phyloP scores from a whole-genome alignment of 2,888 invertebrate genomes.

The Zelleria hepariella region DNA sequence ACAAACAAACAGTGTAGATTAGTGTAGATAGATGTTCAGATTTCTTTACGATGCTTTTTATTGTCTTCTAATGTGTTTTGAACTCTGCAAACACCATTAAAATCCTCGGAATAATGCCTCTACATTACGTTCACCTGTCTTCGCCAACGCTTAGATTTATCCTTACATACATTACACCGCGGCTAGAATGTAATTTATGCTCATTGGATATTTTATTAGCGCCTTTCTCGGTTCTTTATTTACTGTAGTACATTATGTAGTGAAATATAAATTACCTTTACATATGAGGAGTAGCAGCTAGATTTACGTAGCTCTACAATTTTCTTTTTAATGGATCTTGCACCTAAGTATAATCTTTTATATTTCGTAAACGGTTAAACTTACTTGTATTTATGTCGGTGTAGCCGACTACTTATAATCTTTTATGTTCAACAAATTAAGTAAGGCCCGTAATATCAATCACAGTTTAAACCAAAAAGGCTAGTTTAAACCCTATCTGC shows the following conservation, averaged over 20 bases:
- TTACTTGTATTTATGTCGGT: too few relatives aligned
- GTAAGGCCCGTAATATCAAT: too few relatives aligned
- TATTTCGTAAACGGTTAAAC: too few relatives aligned
- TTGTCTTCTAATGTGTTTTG: not conserved
- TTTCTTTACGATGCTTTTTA: too few relatives aligned
- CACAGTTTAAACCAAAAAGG: too few relatives aligned
- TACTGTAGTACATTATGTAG: constrained; percentile 11
- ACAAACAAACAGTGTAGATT: too few relatives aligned
- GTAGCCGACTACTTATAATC: too few relatives aligned
- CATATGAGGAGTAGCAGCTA: not conserved
- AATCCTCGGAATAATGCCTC: not conserved
- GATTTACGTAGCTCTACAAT: not conserved
- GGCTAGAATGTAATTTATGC: constrained; percentile 27
- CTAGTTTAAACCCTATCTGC: too few relatives aligned
- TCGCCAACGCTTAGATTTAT: constrained; percentile 13
- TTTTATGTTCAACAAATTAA: too few relatives aligned
- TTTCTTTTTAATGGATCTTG: not conserved
- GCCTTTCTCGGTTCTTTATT: constrained; percentile 16
- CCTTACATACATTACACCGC: not conserved
- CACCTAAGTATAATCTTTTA: too few relatives aligned
- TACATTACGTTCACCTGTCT: not conserved
- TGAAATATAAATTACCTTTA: not conserved
- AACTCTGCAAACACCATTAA: not conserved
- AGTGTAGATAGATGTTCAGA: too few relatives aligned
- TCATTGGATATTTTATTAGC: constrained; percentile 39